These are phyloP conservation scores for Pterois miles DNA, from an alignment of 2,797 vertebrate species.

Conservation along the genomic window DNA sequence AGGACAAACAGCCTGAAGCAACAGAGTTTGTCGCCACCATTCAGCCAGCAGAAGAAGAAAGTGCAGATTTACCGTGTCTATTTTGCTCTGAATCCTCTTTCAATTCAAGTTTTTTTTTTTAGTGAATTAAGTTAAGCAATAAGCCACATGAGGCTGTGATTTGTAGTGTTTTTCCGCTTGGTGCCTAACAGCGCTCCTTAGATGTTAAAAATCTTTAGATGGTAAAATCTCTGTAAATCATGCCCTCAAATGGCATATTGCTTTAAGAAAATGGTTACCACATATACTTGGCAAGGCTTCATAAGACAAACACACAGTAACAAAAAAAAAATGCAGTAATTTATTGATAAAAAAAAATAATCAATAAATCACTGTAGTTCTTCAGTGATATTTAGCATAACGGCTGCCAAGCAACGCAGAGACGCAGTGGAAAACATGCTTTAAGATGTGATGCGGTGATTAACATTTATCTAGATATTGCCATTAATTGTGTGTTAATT, in stretches of 20 bases:
- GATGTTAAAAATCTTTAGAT: too few species aligned
- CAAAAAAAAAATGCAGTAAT: neutral
- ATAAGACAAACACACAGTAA: neutral
- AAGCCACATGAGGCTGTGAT: neutral
- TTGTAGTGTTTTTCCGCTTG: neutral
- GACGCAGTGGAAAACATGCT: neutral
- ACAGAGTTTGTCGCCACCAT: neutral
- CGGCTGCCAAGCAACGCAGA: neutral
- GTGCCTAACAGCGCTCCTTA: too few species aligned
- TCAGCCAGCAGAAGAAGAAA: neutral
- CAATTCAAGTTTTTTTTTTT: neutral
- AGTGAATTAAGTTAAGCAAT: neutral
- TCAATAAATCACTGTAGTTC: neutral
- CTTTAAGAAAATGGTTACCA: too few species aligned
- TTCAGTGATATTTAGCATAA: neutral
- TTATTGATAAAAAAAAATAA: too few species aligned
- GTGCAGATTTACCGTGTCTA: neutral
- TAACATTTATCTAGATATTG: neutral
- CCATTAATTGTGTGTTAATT: neutral
- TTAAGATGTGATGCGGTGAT: neutral
- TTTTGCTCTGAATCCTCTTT: neutral
- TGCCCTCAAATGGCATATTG: too few species aligned
- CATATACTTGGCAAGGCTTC: neutral
- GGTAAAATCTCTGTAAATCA: neutral
- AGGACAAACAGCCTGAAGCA: conserved; percentile 13